These are phyloP conservation scores for Oncorhynchus kisutch DNA, from an alignment of 2,113 vertebrate genomes.

Conservation along the genomic window DNA sequence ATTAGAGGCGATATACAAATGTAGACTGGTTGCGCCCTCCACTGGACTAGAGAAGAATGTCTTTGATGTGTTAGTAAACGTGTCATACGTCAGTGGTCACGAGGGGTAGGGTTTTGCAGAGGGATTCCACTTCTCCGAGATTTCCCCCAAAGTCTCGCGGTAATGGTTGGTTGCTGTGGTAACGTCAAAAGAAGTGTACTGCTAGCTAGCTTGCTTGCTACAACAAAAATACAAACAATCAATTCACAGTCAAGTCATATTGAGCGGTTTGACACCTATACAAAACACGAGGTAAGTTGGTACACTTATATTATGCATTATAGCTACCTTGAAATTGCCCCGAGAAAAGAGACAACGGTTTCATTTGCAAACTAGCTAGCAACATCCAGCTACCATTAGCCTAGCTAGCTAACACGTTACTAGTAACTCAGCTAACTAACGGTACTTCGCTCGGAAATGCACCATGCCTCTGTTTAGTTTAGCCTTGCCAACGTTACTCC, in stretches of 20 bases:
- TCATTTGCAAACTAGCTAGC: not conserved
- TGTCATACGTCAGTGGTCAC: not conserved
- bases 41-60: not conserved
- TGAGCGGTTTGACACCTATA: not conserved
- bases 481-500: no score
- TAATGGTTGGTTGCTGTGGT: not conserved
- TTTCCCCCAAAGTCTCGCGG: not conserved
- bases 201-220: not conserved
- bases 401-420: not conserved
- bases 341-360: not conserved
- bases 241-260: not conserved
- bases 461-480: no score
- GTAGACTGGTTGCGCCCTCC: not conserved
- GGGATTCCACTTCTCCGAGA: no score
- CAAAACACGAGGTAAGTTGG: not conserved
- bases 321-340: not conserved
- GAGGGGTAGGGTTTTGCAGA: no score
- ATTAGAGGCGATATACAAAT: not conserved
- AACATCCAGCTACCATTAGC: not conserved
- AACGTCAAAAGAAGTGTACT: not conserved
- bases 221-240: not conserved
- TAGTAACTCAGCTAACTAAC: not conserved
- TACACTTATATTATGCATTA: not conserved
- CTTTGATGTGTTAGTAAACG: not conserved
- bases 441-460: not conserved